Evolutionary conservation across 92 coral and sea anemone genomes (phyloP).

Genomic region (Anthopleura xanthogrammica): DNA sequence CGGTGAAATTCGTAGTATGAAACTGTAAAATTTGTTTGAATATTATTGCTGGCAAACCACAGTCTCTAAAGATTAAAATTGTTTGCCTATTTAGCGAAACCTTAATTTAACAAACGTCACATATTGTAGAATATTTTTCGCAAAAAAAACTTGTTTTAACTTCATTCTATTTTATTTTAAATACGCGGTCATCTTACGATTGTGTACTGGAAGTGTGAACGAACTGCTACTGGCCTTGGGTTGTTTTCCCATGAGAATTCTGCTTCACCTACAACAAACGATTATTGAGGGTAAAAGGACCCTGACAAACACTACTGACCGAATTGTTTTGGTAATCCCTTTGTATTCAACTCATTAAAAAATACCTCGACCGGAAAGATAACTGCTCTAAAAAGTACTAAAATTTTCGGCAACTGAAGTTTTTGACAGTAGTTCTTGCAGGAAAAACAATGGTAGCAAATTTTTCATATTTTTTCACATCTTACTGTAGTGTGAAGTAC

Average conservation of each 20-base stretch:
- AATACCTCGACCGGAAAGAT: constrained; percentile 1
- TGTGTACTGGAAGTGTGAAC: not conserved
- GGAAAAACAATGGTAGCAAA: not conserved
- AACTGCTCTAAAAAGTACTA: not conserved
- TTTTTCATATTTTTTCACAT: not conserved
- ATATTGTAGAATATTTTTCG: not conserved
- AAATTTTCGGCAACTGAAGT: not conserved
- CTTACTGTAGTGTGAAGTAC: not conserved
- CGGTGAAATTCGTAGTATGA: not conserved
- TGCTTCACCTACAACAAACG: not conserved
- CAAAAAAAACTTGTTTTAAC: not conserved
- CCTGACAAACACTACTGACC: not conserved
- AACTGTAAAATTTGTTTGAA: not conserved
- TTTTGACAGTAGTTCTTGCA: not conserved
- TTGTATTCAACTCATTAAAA: not conserved
- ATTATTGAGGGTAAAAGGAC: not conserved
- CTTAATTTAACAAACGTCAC: not conserved
- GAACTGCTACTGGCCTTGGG: not conserved
- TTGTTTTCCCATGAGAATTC: not conserved
- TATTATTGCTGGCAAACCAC: not conserved
- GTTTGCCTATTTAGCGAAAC: not conserved
- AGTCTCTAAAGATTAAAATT: not conserved
- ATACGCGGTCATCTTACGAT: not conserved
- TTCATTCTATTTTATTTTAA: not conserved
- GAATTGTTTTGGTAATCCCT: constrained; percentile 11